phyloP scores from a whole-genome alignment of 2,888 invertebrate species.

The Dryobota labecula region DNA sequence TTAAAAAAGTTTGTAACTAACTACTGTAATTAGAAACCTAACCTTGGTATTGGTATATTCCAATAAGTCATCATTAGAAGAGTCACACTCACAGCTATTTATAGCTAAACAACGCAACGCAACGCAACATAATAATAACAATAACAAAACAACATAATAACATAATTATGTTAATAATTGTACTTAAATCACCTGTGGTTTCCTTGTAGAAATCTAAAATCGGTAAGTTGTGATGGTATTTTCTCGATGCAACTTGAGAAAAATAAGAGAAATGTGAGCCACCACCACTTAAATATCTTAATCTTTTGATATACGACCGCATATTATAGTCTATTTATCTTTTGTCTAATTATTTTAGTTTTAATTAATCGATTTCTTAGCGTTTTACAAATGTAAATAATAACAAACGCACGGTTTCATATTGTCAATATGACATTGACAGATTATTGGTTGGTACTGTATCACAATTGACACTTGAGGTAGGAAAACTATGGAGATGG shows the following conservation, averaged over 20 bases:
- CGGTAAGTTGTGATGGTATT: slow-evolving; percentile 71
- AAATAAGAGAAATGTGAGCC: slow-evolving; percentile 29
- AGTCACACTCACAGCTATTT: background rate
- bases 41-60: slow-evolving; percentile 7
- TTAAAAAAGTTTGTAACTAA: background rate
- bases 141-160: no score
- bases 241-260: slow-evolving; percentile 51
- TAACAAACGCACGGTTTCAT: slow-evolving; percentile 42
- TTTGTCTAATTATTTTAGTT: background rate
- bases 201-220: slow-evolving; percentile 80
- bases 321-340: slow-evolving; percentile 26
- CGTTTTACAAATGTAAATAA: slow-evolving; percentile 51
- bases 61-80: background rate
- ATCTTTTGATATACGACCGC: slow-evolving; percentile 43
- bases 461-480: no score
- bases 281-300: slow-evolving; percentile 22
- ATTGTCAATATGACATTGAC: slow-evolving; percentile 1
- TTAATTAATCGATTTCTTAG: background rate
- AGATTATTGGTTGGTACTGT: background rate
- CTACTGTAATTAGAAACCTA: background rate
- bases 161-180: background rate
- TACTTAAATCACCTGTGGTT: slow-evolving; percentile 76
- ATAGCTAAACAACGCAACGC: no score
- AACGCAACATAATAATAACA: no score
- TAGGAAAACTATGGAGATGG: no score